A percentile compares a stretch with the other conserved stretches of the same genome.
phyloP scores from a whole-genome alignment of 2,797 vertebrate species.

The Artibeus jamaicensis region DNA sequence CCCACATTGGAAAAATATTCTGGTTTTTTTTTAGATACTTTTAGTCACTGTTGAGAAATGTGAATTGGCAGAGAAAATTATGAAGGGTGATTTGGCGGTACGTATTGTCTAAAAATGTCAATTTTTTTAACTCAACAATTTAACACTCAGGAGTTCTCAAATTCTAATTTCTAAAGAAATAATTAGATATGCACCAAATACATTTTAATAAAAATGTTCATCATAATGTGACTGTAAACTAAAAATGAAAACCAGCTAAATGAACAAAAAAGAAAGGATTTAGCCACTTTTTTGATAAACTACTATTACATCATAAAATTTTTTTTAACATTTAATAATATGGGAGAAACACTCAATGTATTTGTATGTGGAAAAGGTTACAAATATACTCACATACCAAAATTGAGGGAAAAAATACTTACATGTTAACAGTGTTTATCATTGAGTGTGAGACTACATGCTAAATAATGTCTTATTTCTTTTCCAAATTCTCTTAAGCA shows the following conservation, averaged over 20 bases:
- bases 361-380: neutral
- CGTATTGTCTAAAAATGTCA: neutral
- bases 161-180: slow-evolving; percentile 35
- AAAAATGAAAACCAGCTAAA: neutral
- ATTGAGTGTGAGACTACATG: neutral
- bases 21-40: neutral
- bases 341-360: neutral
- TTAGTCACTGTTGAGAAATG: neutral
- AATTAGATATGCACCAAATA: neutral
- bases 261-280: neutral
- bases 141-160: neutral
- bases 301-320: neutral
- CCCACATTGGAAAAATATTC: neutral
- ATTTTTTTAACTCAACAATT: neutral
- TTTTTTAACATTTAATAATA: neutral
- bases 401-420: neutral
- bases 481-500: slow-evolving; percentile 8
- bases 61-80: neutral
- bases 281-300: neutral
- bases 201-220: neutral
- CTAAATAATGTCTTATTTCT: slow-evolving; percentile 22
- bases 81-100: neutral
- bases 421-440: neutral
- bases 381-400: neutral
- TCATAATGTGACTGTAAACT: neutral